These are phyloP conservation scores for Nerophis lumbriciformis DNA, from an alignment of 2,113 vertebrate genomes.

Conservation along the genomic window DNA sequence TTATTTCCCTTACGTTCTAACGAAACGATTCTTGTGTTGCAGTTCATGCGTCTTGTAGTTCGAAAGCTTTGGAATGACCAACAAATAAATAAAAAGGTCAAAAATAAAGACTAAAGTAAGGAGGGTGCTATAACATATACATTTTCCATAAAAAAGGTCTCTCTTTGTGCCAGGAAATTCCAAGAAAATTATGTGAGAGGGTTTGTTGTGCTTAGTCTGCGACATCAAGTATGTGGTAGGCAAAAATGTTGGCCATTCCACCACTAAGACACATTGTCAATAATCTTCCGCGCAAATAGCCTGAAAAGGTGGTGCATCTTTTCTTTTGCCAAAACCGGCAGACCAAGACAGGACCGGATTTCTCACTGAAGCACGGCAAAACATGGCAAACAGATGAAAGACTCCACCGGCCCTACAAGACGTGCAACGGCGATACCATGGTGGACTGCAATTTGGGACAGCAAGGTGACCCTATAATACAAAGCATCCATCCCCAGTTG, in stretches of 20 bases:
- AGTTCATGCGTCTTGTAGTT: slow-evolving; percentile 11
- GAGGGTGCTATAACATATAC: neutral
- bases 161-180: slow-evolving; percentile 7
- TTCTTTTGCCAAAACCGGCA: neutral
- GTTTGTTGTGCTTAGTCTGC: slow-evolving; percentile 20
- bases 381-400: slow-evolving; percentile 30
- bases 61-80: slow-evolving; percentile 1
- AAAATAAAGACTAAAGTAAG: neutral
- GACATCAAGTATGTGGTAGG: slow-evolving; percentile 11
- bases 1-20: no score
- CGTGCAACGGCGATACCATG: slow-evolving; percentile 25
- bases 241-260: slow-evolving; percentile 23
- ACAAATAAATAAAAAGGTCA: neutral
- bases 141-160: slow-evolving; percentile 11
- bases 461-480: slow-evolving; percentile 61
- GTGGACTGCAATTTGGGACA: slow-evolving; percentile 43
- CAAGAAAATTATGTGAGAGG: slow-evolving; percentile 13
- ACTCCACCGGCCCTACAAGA: neutral
- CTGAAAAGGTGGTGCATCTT: slow-evolving; percentile 10
- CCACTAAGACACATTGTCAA: slow-evolving; percentile 36
- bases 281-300: slow-evolving; percentile 14
- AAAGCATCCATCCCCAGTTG: slow-evolving; percentile 22
- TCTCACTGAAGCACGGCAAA: slow-evolving; percentile 7
- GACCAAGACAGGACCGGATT: slow-evolving; percentile 1
- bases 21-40: slow-evolving; percentile 2